phyloP scores from a whole-genome alignment of 2,797 vertebrate genomes.

The Diceros bicornis region DNA sequence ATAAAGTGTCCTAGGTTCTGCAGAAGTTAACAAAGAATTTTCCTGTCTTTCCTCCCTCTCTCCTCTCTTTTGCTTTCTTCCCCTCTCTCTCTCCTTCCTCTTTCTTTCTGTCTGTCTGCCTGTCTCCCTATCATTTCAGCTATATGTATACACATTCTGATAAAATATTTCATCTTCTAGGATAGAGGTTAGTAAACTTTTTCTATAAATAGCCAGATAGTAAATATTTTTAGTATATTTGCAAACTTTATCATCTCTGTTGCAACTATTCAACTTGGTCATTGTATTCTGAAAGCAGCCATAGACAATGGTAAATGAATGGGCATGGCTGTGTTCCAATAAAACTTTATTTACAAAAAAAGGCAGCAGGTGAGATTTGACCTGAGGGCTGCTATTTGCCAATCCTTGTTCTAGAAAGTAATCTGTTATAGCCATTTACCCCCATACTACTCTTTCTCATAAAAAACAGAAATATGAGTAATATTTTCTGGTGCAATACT shows the following conservation, averaged over 20 bases:
- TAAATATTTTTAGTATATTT: slow-evolving; percentile 4
- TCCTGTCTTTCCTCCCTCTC: neutral
- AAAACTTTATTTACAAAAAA: slow-evolving; percentile 44
- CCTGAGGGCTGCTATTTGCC: neutral
- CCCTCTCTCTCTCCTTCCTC: rapidly evolving
- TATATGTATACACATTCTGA: neutral
- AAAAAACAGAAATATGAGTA: neutral
- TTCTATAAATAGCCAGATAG: neutral
- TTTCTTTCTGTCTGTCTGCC: no score
- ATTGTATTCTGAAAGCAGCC: neutral
- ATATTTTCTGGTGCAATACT: neutral
- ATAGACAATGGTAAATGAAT: neutral
- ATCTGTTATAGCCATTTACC: neutral
- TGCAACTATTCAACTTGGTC: neutral
- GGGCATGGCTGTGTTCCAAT: neutral
- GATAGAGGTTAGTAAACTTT: neutral
- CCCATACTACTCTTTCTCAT: neutral
- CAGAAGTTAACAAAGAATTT: neutral
- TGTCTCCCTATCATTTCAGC: no score
- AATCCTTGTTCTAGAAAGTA: neutral
- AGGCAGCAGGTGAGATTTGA: neutral
- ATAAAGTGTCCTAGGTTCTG: neutral
- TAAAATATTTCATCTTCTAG: slow-evolving; percentile 14
- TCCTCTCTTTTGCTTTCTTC: neutral
- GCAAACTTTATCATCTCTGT: neutral